These are phyloP conservation scores for Ceriagrion tenellum DNA, from an alignment of 2,888 invertebrate species.

Conservation along the genomic window DNA sequence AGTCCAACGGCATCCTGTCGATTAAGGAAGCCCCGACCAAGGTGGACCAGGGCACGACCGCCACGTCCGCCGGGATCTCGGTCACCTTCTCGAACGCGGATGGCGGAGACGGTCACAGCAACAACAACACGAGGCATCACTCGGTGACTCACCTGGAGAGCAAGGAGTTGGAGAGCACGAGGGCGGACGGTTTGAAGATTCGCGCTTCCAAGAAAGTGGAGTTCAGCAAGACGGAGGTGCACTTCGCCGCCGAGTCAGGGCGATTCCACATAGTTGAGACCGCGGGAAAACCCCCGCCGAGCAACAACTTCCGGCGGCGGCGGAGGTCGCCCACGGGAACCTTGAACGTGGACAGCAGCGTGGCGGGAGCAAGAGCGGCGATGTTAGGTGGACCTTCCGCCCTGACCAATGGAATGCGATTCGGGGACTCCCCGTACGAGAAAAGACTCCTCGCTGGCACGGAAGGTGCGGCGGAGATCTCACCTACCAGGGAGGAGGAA, in stretches of 20 bases:
- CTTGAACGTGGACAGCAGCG: constrained; percentile 34
- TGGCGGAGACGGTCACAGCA: not conserved
- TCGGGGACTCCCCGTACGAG: constrained; percentile 81
- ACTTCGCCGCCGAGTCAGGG: constrained; percentile 92
- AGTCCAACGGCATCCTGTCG: constrained; percentile 20
- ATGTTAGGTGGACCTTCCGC: constrained; percentile 76
- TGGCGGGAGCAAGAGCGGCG: not conserved
- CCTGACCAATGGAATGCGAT: constrained; percentile 78
- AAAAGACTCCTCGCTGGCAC: constrained; percentile 77
- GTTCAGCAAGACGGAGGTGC: constrained; percentile 93
- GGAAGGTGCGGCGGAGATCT: constrained; percentile 70
- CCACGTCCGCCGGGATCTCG: constrained; percentile 26
- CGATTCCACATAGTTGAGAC: constrained; percentile 93
- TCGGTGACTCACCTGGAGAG: constrained; percentile 50
- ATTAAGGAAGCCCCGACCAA: not conserved
- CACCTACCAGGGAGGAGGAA: constrained; percentile 56
- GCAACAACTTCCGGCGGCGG: constrained; percentile 87
- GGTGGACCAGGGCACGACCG: not conserved
- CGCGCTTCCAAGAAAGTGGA: constrained; percentile 87
- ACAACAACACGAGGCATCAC: constrained; percentile 26
- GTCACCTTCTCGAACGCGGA: constrained; percentile 45
- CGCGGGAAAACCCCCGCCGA: constrained; percentile 92
- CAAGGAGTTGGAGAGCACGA: not conserved
- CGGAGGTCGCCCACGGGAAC: constrained; percentile 80
- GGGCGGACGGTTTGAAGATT: not conserved